These are phyloP conservation scores for Phylloscopus trochiloides DNA, from an alignment of 2,113 vertebrate species.

Conservation along the genomic window DNA sequence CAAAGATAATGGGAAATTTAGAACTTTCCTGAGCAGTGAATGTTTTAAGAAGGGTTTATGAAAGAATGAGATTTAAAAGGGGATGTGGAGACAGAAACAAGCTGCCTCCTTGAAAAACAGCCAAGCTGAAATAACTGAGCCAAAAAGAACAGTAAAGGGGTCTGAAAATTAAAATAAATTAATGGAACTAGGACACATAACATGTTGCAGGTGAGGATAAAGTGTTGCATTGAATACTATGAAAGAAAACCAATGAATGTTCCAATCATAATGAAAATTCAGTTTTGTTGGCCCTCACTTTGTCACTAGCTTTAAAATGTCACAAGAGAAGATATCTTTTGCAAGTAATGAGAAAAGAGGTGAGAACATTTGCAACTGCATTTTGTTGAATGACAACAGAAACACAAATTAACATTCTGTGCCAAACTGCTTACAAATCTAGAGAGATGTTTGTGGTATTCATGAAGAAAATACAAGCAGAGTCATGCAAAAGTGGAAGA, in stretches of 20 bases:
- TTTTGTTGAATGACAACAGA: neutral
- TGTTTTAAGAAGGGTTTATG: neutral
- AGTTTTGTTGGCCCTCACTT: neutral
- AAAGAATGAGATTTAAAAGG: neutral
- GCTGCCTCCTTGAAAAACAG: neutral
- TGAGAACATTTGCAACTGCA: neutral
- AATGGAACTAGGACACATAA: neutral
- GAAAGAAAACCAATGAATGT: neutral
- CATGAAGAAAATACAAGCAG: neutral
- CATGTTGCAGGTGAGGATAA: neutral
- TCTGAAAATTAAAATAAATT: neutral
- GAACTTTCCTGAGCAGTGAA: neutral
- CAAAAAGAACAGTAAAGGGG: neutral
- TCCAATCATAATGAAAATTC: neutral
- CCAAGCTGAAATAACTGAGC: neutral
- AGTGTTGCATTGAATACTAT: neutral
- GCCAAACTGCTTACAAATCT: neutral
- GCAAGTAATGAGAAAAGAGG: neutral
- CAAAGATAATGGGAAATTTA: neutral
- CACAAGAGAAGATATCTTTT: neutral
- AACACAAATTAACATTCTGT: neutral
- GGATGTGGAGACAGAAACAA: neutral
- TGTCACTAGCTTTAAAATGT: neutral
- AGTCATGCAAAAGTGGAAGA: neutral
- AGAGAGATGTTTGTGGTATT: neutral